Evolutionary conservation across 2,797 vertebrate species (phyloP).

Genomic region (Sardinella longiceps): DNA sequence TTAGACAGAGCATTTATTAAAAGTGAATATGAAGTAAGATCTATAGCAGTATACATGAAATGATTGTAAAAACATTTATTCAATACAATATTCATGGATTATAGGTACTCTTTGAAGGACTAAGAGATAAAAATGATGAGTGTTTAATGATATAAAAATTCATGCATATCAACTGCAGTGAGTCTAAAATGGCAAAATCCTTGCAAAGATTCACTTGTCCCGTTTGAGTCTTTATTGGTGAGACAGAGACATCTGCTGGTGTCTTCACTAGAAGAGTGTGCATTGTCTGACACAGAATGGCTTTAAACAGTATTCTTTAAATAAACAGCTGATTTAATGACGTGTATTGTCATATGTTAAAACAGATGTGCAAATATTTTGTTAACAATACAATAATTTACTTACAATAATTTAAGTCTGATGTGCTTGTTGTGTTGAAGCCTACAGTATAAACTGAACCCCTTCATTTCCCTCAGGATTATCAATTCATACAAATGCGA

Average conservation of each 20-base stretch:
- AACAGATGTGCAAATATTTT: too few relatives aligned
- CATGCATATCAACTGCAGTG: neutral
- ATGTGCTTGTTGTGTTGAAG: too few relatives aligned
- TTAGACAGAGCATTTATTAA: neutral
- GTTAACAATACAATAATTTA: too few relatives aligned
- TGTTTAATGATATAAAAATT: neutral
- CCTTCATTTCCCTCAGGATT: too few relatives aligned
- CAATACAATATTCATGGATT: neutral
- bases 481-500: too few relatives aligned
- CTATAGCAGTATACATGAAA: neutral
- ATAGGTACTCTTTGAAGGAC: neutral
- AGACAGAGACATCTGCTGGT: constrained; percentile 72
- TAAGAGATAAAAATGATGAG: neutral
- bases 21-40: neutral
- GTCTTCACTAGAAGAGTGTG: neutral
- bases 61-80: neutral
- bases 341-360: too few relatives aligned
- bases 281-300: neutral
- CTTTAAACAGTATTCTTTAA: too few relatives aligned
- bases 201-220: neutral
- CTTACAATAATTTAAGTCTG: too few relatives aligned
- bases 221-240: constrained; percentile 55
- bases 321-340: too few relatives aligned
- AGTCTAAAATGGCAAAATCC: neutral
- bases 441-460: too few relatives aligned